Evolutionary conservation across 2,797 vertebrate genomes (phyloP), one percentile per base, ranked within the genome.

Genomic region (Alauda arvensis): DNA sequence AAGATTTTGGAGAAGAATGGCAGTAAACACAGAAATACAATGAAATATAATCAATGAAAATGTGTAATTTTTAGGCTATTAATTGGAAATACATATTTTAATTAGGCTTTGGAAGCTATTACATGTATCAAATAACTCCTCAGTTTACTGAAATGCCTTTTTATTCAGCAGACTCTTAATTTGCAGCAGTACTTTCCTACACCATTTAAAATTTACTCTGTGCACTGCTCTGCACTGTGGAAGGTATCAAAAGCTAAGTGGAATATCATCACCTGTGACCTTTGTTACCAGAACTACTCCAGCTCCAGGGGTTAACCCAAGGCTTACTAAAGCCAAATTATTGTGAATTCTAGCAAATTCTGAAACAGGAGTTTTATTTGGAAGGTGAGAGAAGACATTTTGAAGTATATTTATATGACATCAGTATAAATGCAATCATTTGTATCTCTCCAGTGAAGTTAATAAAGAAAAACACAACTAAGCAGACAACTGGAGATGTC

Each of bases 161-260:
- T 88, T 76, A 89, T 55, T 83, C 92, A 91, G 49, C 33, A 45
- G 55, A 85, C 78, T 85, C 55, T 87, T 85, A 80, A 89, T 34
- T 37, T 67, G 34, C 52, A 87, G 25, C 18, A 70, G 14, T 33
- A 77, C 48, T 76, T 78, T 81, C 34, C 37, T 48, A 56, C 8
- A 34, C 18, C 14, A 56, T 43, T 66, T 76, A 87, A 72, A 91
- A 89, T 85, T 77, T 86, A 77, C 33, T 84, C 9, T 19, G 57
- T 56, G 40, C 57, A 57, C n/a, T 81, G 51, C 33, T 62, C 40
- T 69, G 70, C 33, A 56, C 12, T 72, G 37, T 69, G 48, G 17
- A 67, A 63, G 24, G 26, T n/a, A 76, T 39, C 51, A 76, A 82
- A 63, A 79, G 24, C 19, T 45, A 82, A n/a, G 10, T 16, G 8